A percentile compares a stretch with the other conserved stretches of the same genome.
Conservation (phyloP, 2,888 invertebrate genomes). For the Leucozona laternaria region DNA sequence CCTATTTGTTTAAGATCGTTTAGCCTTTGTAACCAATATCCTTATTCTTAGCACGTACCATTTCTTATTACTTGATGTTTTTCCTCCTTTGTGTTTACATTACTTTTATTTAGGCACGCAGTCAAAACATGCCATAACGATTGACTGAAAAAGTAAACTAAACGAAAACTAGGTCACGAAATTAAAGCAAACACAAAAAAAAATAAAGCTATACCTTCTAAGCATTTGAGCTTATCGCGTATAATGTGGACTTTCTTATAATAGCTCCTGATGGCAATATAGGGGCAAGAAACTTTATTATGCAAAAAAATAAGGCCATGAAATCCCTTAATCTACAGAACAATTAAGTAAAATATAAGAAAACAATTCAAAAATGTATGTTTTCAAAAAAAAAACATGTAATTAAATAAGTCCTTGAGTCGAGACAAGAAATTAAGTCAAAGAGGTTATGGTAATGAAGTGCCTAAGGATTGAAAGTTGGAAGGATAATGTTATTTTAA, state of each 20-base stretch:
- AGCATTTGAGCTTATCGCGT: conserved; percentile 14
- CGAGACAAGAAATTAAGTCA: background rate
- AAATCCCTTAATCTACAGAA: background rate
- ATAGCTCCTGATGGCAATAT: background rate
- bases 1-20: conserved; percentile 28
- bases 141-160: conserved; percentile 29
- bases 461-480: background rate
- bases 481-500: background rate
- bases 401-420: background rate
- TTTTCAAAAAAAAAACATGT: background rate
- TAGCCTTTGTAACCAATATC: conserved; percentile 15
- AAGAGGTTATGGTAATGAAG: background rate
- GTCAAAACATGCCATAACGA: conserved; percentile 41
- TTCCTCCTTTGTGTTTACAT: conserved; percentile 4
- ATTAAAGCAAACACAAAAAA: conserved; percentile 27
- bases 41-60: conserved; percentile 37
- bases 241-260: background rate
- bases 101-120: conserved; percentile 35
- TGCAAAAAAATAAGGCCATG: background rate
- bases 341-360: background rate
- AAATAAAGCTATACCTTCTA: background rate
- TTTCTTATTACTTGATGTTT: conserved; percentile 9
- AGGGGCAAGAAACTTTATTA: background rate
- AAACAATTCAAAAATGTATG: background rate
- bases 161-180: conserved; percentile 50